Evolutionary conservation across 2,888 invertebrate species (phyloP).

Genomic region (Pammene fasciana): DNA sequence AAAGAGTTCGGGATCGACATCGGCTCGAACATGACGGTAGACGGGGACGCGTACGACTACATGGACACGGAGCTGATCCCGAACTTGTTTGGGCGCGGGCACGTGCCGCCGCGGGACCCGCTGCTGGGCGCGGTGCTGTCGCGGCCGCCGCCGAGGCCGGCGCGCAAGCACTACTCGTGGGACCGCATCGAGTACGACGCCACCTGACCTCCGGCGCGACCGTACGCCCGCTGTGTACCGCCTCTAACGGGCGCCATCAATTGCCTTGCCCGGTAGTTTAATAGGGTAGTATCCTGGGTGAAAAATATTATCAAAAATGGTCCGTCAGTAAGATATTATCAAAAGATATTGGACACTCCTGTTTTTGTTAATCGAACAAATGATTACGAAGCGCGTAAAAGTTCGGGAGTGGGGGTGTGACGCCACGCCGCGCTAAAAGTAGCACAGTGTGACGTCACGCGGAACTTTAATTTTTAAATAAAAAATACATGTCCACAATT

Average conservation of each 20-base stretch:
- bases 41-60: conserved; percentile 79
- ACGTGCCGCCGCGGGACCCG: conserved; percentile 86
- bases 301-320: too few species aligned
- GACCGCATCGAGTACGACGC: conserved; percentile 90
- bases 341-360: too few species aligned
- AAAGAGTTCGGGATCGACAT: conserved; percentile 86
- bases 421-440: too few species aligned
- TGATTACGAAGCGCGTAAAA: too few species aligned
- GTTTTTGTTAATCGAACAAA: too few species aligned
- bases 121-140: conserved; percentile 87
- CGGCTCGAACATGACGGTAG: conserved; percentile 82
- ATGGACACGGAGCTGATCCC: conserved; percentile 76
- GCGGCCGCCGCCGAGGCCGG: conserved; percentile 84
- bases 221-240: background rate
- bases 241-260: conserved; percentile 2
- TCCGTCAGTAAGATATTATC: too few species aligned
- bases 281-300: background rate
- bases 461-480: too few species aligned
- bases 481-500: too few species aligned
- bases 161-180: conserved; percentile 87
- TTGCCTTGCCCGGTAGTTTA: conserved; percentile 18
- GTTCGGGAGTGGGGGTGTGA: too few species aligned
- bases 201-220: conserved; percentile 68
- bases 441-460: too few species aligned
- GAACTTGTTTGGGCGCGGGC: conserved; percentile 76